These are phyloP conservation scores for Brachyhypopomus gauderio DNA, from an alignment of 2,113 vertebrate species.

Conservation along the genomic window DNA sequence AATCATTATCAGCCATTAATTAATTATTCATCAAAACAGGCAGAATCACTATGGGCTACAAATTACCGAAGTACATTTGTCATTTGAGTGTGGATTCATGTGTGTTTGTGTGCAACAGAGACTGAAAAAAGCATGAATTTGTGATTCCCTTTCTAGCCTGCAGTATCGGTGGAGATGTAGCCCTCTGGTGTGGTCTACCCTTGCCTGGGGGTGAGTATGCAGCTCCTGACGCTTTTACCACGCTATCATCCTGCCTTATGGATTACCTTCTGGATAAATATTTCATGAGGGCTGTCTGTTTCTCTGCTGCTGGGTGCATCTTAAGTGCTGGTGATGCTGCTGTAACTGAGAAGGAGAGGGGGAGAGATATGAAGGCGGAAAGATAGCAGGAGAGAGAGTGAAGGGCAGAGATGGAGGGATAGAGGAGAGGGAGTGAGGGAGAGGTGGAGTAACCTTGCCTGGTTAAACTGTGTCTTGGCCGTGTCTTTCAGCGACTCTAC, in stretches of 20 bases:
- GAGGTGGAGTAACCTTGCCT: constrained; percentile 73
- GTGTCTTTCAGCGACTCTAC: constrained; percentile 79
- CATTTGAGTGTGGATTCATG: neutral
- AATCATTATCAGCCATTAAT: constrained; percentile 14
- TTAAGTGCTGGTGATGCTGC: constrained; percentile 20
- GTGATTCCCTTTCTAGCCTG: constrained; percentile 36
- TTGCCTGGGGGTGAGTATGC: constrained; percentile 38
- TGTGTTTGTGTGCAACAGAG: neutral
- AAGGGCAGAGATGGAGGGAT: neutral
- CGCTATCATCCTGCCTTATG: constrained; percentile 44
- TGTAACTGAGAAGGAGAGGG: constrained; percentile 17
- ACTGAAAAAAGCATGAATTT: constrained; percentile 9
- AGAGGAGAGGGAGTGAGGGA: neutral
- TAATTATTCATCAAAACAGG: constrained; percentile 23
- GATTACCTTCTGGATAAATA: constrained; percentile 54
- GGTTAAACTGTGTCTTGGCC: constrained; percentile 79
- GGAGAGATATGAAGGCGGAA: neutral
- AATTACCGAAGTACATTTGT: constrained; percentile 26
- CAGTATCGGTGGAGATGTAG: neutral
- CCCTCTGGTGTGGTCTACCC: constrained; percentile 20
- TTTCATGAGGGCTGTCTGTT: constrained; percentile 41
- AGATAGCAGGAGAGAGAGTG: neutral
- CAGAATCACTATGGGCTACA: constrained; percentile 26
- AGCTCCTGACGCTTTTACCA: constrained; percentile 31
- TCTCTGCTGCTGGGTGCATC: constrained; percentile 25